A percentile compares a stretch with the other conserved stretches of the same genome.
These are phyloP conservation scores for Drosophila burlai DNA, from an alignment of 1,140 invertebrate genomes.

Conservation along the genomic window DNA sequence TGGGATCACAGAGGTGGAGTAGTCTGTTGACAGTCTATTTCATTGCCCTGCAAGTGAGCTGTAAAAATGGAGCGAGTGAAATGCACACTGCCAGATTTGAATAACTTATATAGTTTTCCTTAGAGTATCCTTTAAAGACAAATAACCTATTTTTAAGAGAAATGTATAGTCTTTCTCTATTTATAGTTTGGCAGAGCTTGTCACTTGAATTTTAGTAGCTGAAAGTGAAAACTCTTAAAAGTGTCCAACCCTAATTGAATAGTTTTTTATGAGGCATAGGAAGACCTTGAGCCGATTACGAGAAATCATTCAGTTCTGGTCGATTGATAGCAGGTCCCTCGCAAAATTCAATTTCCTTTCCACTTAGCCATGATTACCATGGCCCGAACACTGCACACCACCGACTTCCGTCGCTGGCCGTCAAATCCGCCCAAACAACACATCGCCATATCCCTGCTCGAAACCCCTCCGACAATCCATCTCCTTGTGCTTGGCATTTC, in stretches of 20 bases:
- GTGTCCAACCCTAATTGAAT: background rate
- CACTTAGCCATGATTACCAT: slow-evolving; percentile 72
- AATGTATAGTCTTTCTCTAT: background rate
- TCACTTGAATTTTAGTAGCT: background rate
- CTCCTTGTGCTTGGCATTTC: slow-evolving; percentile 63
- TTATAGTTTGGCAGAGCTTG: background rate
- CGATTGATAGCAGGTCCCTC: slow-evolving; percentile 11
- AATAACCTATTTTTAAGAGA: too few relatives aligned
- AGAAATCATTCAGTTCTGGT: slow-evolving; percentile 16
- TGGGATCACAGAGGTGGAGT: slow-evolving; percentile 29
- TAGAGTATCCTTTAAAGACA: background rate
- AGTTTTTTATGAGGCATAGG: background rate
- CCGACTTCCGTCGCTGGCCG: slow-evolving; percentile 42
- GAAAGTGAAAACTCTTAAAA: background rate
- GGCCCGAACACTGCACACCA: slow-evolving; percentile 41
- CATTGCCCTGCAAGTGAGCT: slow-evolving; percentile 29
- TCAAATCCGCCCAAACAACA: slow-evolving; percentile 41
- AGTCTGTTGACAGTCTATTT: slow-evolving; percentile 35
- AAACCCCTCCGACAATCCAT: slow-evolving; percentile 26
- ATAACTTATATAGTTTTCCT: too few relatives aligned
- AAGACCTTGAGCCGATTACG: slow-evolving; percentile 5
- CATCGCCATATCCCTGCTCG: slow-evolving; percentile 6
- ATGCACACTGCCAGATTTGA: slow-evolving; percentile 11
- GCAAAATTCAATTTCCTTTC: slow-evolving; percentile 76
- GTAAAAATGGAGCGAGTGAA: background rate